These are phyloP conservation scores for Phengaris arion DNA, from an alignment of 2,888 invertebrate species.

Conservation along the genomic window DNA sequence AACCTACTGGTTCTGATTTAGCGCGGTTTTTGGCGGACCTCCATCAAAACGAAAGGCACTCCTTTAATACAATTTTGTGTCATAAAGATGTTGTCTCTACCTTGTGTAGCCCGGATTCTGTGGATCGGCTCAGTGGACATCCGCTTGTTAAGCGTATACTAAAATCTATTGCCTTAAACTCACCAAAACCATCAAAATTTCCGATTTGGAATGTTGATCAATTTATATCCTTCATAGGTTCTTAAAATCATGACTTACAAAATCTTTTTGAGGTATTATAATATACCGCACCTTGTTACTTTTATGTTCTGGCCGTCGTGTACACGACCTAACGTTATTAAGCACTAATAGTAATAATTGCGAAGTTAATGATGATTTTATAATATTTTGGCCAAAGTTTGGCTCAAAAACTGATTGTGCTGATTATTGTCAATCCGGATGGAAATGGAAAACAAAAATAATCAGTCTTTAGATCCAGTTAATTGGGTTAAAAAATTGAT, in stretches of 20 bases:
- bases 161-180: too few relatives aligned
- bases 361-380: slow-evolving; percentile 12
- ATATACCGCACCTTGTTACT: slow-evolving; percentile 30
- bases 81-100: neutral
- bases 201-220: too few relatives aligned
- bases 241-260: too few relatives aligned
- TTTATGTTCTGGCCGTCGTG: slow-evolving; percentile 29
- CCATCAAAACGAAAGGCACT: neutral
- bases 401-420: slow-evolving; percentile 38
- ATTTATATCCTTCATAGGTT: too few relatives aligned
- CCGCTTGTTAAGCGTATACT: too few relatives aligned
- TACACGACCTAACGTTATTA: slow-evolving; percentile 34
- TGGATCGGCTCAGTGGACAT: too few relatives aligned
- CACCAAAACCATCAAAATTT: too few relatives aligned
- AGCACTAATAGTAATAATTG: neutral
- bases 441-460: slow-evolving; percentile 32
- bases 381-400: slow-evolving; percentile 31
- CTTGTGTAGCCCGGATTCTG: too few relatives aligned
- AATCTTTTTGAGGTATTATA: slow-evolving; percentile 26
- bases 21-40: slow-evolving; percentile 14
- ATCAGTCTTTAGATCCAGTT: slow-evolving; percentile 33
- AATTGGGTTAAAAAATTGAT: slow-evolving; percentile 32
- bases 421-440: slow-evolving; percentile 27
- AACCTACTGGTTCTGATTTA: slow-evolving; percentile 5
- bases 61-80: neutral